Base-by-base conservation (phyloP, 2,113 vertebrate genomes). In the Saguinus midas region DNA sequence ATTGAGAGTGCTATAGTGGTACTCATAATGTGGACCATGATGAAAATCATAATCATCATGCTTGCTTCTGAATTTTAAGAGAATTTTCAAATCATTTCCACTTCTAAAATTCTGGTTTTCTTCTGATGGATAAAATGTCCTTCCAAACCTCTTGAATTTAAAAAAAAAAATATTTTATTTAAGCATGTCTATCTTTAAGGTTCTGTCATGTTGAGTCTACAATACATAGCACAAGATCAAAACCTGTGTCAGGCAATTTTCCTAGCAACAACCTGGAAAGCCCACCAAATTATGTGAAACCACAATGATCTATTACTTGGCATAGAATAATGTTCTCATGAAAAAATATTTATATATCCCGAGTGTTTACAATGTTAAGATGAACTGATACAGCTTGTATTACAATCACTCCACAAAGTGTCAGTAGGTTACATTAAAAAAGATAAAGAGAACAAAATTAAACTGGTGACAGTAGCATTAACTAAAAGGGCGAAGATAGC, bases 341-440 rank as follows among this genome's bases (percentile, higher is more conserved):
- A 66, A 91, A 55, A 73, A 52, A 76, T 52, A 90, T 81, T 94
- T 64, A 61, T 13, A 45, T 16, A 82, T 52, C 11, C 29, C 35
- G 43, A 94, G 66, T 29, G 27, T 73, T 82, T 50, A 81, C 6
- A 55, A 35, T 27, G 29, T 45, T 78, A 81, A 58, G 86, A 87
- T 25, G 57, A 94, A 76, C n/a, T 17, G 72, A 83, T 58, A 61
- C 12, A n/a, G 43, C 21, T 87, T 96, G 83, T 94, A 80, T 78
- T 81, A 86, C 27, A 87, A 13, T 55, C 64, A 75, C 55, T 75
- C 92, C 76, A 88, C 32, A 80, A 91, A 32, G 35, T 66, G 70
- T 90, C 81, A 90, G 55, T 85, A 92, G 64, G 35, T 87, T 81
- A 81, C 17, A 32, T 83, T 90, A 16, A 73, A 90, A 84, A 92